Percentiles rank a stretch among this genome's conserved stretches.
These are phyloP conservation scores for Penaeus indicus DNA, from an alignment of 1,140 invertebrate genomes.

Conservation along the genomic window DNA sequence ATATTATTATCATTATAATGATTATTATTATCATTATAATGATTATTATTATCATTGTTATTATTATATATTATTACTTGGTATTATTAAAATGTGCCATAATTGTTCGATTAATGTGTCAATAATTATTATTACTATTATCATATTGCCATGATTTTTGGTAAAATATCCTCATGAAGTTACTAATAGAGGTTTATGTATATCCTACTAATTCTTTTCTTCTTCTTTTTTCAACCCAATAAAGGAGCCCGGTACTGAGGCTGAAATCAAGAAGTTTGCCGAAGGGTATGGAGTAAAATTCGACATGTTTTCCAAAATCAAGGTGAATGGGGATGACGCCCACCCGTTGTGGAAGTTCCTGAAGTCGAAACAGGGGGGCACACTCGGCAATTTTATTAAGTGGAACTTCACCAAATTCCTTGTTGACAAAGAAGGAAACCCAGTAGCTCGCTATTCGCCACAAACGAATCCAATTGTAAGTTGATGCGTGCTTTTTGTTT, in stretches of 20 bases:
- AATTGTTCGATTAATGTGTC: no score
- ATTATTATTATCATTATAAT: no score
- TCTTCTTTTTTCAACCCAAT: background rate
- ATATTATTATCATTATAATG: no score
- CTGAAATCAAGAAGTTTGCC: constrained; percentile 82
- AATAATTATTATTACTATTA: no score
- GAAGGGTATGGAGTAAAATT: constrained; percentile 81
- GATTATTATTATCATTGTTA: no score
- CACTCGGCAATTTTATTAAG: constrained; percentile 85
- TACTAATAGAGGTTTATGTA: background rate
- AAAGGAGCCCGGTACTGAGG: constrained; percentile 80
- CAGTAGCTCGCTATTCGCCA: constrained; percentile 85
- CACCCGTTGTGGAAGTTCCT: constrained; percentile 91
- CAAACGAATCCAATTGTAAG: constrained; percentile 77
- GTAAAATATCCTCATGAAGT: background rate
- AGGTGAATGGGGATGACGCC: constrained; percentile 89
- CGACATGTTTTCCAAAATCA: constrained; percentile 84
- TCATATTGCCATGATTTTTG: background rate
- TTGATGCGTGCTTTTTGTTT: background rate
- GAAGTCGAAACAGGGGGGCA: constrained; percentile 83
- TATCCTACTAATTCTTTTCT: background rate
- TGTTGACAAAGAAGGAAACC: constrained; percentile 86
- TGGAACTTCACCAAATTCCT: constrained; percentile 99
- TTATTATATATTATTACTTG: no score
- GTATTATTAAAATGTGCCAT: no score